A percentile compares a stretch with the other conserved stretches of the same genome.
Conservation (phyloP, 2,888 invertebrate genomes). For the Monopis laevigella region DNA sequence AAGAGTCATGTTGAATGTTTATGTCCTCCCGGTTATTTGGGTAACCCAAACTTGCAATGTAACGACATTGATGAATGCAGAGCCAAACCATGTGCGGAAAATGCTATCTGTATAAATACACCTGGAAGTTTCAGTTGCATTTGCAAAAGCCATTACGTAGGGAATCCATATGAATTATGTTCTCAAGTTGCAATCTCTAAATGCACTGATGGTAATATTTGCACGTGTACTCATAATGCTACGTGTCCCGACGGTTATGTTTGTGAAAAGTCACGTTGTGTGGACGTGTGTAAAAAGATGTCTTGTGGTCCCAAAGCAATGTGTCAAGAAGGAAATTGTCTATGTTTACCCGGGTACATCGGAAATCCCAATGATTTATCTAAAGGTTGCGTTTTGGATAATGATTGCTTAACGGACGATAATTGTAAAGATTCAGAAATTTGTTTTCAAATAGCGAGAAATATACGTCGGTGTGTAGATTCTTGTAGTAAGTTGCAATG, state of each 20-base stretch:
- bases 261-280: constrained; percentile 78
- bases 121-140: constrained; percentile 90
- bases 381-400: constrained; percentile 76
- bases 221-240: constrained; percentile 74
- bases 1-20: constrained; percentile 80
- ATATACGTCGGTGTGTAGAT: constrained; percentile 83
- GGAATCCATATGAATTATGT: constrained; percentile 89
- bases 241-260: constrained; percentile 81
- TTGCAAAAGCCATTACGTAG: constrained; percentile 84
- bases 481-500: constrained; percentile 89
- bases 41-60: constrained; percentile 89
- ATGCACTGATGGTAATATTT: constrained; percentile 75
- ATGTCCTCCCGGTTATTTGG: constrained; percentile 84
- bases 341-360: constrained; percentile 79
- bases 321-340: constrained; percentile 82
- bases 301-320: constrained; percentile 84
- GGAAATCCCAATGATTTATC: constrained; percentile 78
- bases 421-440: constrained; percentile 87
- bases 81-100: constrained; percentile 81
- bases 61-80: constrained; percentile 86
- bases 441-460: constrained; percentile 85
- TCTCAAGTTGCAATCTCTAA: constrained; percentile 74
- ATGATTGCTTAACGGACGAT: constrained; percentile 82
- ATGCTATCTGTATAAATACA: constrained; percentile 91
- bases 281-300: constrained; percentile 78